These are phyloP conservation scores for Morone saxatilis DNA, from an alignment of 2,113 vertebrate genomes.

Conservation along the genomic window DNA sequence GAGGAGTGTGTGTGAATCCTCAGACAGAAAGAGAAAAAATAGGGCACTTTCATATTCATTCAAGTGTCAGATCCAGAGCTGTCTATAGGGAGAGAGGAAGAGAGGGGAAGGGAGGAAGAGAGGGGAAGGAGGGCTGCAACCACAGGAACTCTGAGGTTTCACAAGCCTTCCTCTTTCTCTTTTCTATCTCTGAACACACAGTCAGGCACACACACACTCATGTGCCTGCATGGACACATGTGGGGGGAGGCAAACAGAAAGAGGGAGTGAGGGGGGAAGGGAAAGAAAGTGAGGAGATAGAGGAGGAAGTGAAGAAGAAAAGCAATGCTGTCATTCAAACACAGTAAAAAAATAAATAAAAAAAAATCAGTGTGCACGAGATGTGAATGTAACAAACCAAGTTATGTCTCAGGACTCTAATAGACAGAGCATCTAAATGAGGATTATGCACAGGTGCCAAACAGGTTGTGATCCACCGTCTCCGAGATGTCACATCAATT, in stretches of 20 bases:
- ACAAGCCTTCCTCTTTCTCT: slow-evolving; percentile 53
- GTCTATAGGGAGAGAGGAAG: slow-evolving; percentile 62
- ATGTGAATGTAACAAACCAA: slow-evolving; percentile 35
- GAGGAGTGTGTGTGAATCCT: slow-evolving; percentile 60
- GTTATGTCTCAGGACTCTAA: slow-evolving; percentile 33
- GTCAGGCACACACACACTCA: slow-evolving; percentile 12
- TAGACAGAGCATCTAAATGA: slow-evolving; percentile 41
- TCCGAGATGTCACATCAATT: slow-evolving; percentile 52
- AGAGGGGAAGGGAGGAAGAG: slow-evolving; percentile 47
- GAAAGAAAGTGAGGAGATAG: slow-evolving; percentile 19
- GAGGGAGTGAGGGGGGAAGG: not conserved
- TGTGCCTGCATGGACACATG: slow-evolving; percentile 32
- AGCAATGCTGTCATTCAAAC: slow-evolving; percentile 26
- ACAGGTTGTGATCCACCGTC: slow-evolving; percentile 41
- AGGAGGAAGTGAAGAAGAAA: slow-evolving; percentile 29
- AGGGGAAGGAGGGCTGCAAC: slow-evolving; percentile 63
- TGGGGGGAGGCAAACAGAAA: slow-evolving; percentile 25
- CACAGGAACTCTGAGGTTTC: slow-evolving; percentile 71
- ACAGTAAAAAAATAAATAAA: slow-evolving; percentile 2
- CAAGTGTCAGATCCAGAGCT: slow-evolving; percentile 78
- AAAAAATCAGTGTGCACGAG: slow-evolving; percentile 22
- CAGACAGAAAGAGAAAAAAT: slow-evolving; percentile 71
- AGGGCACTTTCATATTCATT: slow-evolving; percentile 83
- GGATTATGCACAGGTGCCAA: slow-evolving; percentile 45
- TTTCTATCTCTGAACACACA: slow-evolving; percentile 32